phyloP scores from a whole-genome alignment of 2,888 invertebrate species.

The Acronicta leporina region DNA sequence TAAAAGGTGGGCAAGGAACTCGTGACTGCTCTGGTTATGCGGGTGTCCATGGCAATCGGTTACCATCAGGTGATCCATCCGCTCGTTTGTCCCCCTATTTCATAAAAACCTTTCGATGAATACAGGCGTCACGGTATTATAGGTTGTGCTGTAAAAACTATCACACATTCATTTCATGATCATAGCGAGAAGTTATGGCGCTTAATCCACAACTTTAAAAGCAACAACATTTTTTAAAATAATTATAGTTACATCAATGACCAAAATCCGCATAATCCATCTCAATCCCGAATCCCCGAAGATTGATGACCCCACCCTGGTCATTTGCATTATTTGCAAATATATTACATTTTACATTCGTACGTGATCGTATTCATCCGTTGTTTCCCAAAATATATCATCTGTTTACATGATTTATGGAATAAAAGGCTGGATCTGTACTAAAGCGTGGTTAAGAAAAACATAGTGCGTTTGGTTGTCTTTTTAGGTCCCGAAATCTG shows the following conservation, averaged over 20 bases:
- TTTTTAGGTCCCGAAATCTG: too few species aligned
- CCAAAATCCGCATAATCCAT: constrained; percentile 19
- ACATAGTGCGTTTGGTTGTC: not conserved
- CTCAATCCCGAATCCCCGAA: constrained; percentile 22
- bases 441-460: constrained; percentile 12
- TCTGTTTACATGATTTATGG: constrained; percentile 31
- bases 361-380: constrained; percentile 21
- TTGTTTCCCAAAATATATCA: constrained; percentile 14
- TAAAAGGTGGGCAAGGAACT: too few species aligned
- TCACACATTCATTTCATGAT: too few species aligned
- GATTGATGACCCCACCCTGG: constrained; percentile 38
- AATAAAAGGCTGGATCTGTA: constrained; percentile 1
- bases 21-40: too few species aligned
- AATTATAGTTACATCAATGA: not conserved
- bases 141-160: too few species aligned
- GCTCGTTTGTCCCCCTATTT: too few species aligned
- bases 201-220: not conserved
- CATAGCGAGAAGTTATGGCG: too few species aligned
- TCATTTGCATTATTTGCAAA: constrained; percentile 28
- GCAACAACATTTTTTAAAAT: not conserved
- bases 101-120: too few species aligned
- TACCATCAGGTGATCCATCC: too few species aligned
- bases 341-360: constrained; percentile 21
- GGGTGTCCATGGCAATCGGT: too few species aligned
- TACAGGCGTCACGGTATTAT: too few species aligned